Conservation (phyloP, 2,888 invertebrate species). For the Sympetrum striolatum region DNA sequence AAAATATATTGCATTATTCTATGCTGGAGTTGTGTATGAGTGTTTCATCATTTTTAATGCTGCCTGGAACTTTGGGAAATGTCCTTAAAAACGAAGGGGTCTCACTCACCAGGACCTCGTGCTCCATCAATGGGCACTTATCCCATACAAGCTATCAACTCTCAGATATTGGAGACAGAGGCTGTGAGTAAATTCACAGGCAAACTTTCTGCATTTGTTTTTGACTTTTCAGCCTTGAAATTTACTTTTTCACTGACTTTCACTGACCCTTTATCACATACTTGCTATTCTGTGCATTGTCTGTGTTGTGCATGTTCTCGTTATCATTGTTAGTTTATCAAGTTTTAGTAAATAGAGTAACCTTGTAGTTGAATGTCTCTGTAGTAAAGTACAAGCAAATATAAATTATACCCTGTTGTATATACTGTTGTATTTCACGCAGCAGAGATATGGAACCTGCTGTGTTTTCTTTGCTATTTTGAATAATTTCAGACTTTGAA, state of each 20-base stretch:
- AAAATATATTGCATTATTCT: background rate
- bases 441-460: no score
- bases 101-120: slow-evolving; percentile 91
- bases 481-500: no score
- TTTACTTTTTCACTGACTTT: background rate
- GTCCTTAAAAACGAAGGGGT: slow-evolving; percentile 74
- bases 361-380: no score
- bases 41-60: slow-evolving; percentile 20
- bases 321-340: no score
- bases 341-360: no score
- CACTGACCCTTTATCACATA: no score
- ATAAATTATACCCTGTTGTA: no score
- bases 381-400: no score
- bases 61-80: slow-evolving; percentile 49
- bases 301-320: no score
- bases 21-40: background rate
- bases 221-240: background rate
- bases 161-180: slow-evolving; percentile 84
- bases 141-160: slow-evolving; percentile 87
- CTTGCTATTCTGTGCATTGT: no score
- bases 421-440: no score
- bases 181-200: slow-evolving; percentile 78
- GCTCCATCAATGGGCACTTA: slow-evolving; percentile 89
- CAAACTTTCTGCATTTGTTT: background rate
- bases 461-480: no score